Percentiles rank a stretch among this genome's conserved stretches.
Evolutionary conservation across 2,113 vertebrate genomes (phyloP).

Genomic region (Toxostoma redivivum): DNA sequence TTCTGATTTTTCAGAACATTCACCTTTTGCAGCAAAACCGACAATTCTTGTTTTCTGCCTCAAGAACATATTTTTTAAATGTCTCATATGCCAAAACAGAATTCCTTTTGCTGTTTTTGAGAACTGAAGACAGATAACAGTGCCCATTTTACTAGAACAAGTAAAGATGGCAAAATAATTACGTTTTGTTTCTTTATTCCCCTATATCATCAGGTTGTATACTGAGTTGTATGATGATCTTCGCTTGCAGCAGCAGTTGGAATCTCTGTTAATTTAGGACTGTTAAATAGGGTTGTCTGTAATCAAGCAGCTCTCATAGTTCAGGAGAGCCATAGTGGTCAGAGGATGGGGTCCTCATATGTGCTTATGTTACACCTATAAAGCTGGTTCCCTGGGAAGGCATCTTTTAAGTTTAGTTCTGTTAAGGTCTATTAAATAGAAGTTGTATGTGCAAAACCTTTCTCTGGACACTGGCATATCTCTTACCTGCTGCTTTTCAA

Average conservation of each 20-base stretch:
- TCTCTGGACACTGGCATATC: not conserved
- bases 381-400: not conserved
- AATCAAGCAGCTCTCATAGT: not conserved
- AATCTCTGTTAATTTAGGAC: not conserved
- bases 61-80: not conserved
- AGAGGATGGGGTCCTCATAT: not conserved
- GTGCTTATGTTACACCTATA: not conserved
- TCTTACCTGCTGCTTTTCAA: not conserved
- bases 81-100: not conserved
- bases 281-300: not conserved
- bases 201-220: not conserved
- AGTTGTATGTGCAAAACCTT: not conserved
- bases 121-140: not conserved
- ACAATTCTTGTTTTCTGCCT: not conserved
- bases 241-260: not conserved
- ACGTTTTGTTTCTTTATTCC: not conserved
- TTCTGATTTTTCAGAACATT: not conserved
- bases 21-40: not conserved
- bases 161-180: not conserved
- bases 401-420: not conserved
- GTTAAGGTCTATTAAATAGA: not conserved
- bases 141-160: not conserved
- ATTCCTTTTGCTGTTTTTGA: not conserved
- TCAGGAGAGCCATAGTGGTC: not conserved
- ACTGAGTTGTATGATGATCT: accelerated